Evolutionary conservation across 2,797 vertebrate species (phyloP).

Genomic region (Pogoniulus pusillus): DNA sequence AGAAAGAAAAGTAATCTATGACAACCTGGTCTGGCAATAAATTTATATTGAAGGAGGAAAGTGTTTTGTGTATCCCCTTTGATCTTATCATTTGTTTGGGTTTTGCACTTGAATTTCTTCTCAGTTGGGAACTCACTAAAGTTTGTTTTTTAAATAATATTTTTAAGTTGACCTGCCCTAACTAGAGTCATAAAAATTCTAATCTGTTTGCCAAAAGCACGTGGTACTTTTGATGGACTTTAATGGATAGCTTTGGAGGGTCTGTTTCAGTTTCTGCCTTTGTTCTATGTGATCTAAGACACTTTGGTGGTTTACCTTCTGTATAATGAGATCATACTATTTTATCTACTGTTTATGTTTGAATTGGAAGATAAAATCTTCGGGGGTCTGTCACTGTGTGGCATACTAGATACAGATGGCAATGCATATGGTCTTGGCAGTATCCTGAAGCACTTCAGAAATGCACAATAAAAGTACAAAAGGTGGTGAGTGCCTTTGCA

Average conservation of each 20-base stretch:
- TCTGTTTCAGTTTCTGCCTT: background rate
- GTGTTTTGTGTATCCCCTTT: background rate
- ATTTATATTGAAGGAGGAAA: background rate
- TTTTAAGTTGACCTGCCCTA: background rate
- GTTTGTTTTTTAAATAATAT: background rate
- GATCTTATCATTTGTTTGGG: background rate
- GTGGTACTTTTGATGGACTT: background rate
- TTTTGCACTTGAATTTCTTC: background rate
- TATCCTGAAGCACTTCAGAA: background rate
- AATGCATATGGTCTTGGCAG: background rate
- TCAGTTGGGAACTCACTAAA: background rate
- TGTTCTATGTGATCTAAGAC: background rate
- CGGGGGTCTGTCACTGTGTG: background rate
- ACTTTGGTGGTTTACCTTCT: background rate
- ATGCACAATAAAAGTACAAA: background rate
- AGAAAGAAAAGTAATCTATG: constrained; percentile 81
- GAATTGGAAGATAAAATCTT: background rate
- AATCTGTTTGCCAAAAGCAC: background rate
- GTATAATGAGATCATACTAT: background rate
- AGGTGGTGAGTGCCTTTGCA: background rate
- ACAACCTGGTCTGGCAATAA: constrained; percentile 62
- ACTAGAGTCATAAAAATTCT: background rate
- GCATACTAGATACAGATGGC: background rate
- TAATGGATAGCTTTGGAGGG: background rate
- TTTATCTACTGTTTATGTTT: background rate